A percentile compares a stretch with the other conserved stretches of the same genome.
These are phyloP conservation scores for Drepana arcuata DNA, from an alignment of 1,140 invertebrate genomes.

Conservation along the genomic window DNA sequence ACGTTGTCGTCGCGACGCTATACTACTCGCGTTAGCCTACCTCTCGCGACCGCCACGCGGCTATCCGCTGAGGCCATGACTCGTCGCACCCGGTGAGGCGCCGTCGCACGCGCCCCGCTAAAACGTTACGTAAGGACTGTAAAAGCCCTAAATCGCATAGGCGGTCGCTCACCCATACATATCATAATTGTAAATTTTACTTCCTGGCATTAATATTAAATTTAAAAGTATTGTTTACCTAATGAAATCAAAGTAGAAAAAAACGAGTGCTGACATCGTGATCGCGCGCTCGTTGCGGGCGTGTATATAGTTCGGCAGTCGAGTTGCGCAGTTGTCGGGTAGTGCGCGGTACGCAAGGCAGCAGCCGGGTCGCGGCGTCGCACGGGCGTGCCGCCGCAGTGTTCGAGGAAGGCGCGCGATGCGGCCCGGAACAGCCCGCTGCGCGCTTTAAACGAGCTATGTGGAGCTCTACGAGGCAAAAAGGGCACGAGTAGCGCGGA, in stretches of 20 bases:
- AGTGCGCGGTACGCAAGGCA: slow-evolving; percentile 30
- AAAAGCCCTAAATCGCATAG: slow-evolving; percentile 6
- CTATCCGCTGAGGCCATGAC: slow-evolving; percentile 40
- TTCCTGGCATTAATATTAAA: no score
- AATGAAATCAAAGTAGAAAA: no score
- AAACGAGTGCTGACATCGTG: no score
- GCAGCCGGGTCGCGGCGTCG: slow-evolving; percentile 10
- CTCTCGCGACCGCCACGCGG: slow-evolving; percentile 39
- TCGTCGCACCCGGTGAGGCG: slow-evolving; percentile 49
- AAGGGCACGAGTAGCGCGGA: slow-evolving; percentile 8
- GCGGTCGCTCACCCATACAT: slow-evolving; percentile 22
- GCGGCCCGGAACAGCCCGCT: no score
- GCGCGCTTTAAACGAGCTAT: slow-evolving; percentile 36
- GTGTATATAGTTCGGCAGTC: slow-evolving; percentile 16
- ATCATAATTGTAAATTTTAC: slow-evolving; percentile 27
- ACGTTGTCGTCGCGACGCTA: slow-evolving; percentile 35
- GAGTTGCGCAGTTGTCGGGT: slow-evolving; percentile 23
- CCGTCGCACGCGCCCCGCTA: slow-evolving; percentile 36
- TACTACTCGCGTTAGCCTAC: slow-evolving; percentile 30
- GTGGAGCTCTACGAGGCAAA: slow-evolving; percentile 20
- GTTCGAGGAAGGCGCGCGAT: slow-evolving; percentile 21
- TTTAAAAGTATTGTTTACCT: no score
- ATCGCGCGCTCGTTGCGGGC: slow-evolving; percentile 18
- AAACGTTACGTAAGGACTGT: slow-evolving; percentile 49
- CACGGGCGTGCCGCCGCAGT: slow-evolving; percentile 53